phyloP scores from a whole-genome alignment of 1,140 invertebrate genomes.

The Bombus haemorrhoidalis region DNA sequence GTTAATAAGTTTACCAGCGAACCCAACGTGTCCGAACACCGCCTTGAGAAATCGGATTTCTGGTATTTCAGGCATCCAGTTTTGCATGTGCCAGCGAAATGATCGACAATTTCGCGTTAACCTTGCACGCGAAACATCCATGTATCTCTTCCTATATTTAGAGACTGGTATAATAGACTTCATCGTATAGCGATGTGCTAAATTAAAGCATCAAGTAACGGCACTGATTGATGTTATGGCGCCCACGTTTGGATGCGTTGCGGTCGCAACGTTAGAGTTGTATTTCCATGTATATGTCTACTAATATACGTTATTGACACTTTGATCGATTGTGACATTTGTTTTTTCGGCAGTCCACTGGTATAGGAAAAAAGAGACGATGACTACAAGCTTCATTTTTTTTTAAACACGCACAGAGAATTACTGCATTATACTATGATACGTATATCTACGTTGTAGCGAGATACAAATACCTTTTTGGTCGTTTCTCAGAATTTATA shows the following conservation, averaged over 20 bases:
- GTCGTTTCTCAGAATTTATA: background rate
- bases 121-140: background rate
- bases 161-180: background rate
- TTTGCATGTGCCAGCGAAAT: background rate
- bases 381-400: no score
- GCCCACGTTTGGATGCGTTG: background rate
- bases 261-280: background rate
- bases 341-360: no score
- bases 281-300: background rate
- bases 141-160: background rate
- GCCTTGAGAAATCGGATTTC: constrained; percentile 49
- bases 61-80: constrained; percentile 22
- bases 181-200: background rate
- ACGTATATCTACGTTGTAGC: background rate
- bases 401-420: background rate
- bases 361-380: no score
- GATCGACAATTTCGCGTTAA: background rate
- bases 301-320: no score
- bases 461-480: background rate
- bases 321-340: no score
- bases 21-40: background rate
- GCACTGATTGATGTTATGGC: background rate
- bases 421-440: background rate
- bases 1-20: constrained; percentile 55
- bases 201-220: background rate